Conservation (phyloP, 2,113 vertebrate genomes). For the Tapirus terrestris region DNA sequence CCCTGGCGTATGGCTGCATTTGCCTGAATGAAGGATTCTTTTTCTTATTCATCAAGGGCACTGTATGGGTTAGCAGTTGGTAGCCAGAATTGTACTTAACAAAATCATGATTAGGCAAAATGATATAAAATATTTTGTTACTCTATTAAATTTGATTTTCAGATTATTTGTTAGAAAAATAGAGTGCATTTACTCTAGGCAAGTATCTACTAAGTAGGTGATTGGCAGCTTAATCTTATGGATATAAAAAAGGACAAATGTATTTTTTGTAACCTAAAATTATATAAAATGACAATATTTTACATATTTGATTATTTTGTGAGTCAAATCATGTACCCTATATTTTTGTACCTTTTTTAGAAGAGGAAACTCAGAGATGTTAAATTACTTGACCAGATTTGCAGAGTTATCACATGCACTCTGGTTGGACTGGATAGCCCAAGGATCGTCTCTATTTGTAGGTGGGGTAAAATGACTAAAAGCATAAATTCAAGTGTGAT, state of each 20-base stretch:
- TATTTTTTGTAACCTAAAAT: background rate
- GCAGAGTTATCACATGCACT: background rate
- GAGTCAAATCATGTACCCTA: background rate
- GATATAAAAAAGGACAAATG: background rate
- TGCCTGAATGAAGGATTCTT: background rate
- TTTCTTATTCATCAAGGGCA: background rate
- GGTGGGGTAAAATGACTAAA: background rate
- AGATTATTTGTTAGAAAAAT: constrained; percentile 1
- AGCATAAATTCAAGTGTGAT: background rate
- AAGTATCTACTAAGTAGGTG: background rate
- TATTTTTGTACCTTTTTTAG: background rate
- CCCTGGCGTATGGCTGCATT: background rate
- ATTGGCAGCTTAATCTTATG: background rate
- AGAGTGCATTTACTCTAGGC: background rate
- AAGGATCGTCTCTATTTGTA: background rate
- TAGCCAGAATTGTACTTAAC: background rate
- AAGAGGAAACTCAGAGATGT: background rate
- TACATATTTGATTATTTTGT: background rate
- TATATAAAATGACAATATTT: background rate
- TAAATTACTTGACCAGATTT: background rate
- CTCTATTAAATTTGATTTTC: background rate
- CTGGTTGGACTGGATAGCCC: background rate
- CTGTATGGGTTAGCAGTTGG: background rate
- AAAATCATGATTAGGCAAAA: background rate
- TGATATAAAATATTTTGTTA: background rate